These are phyloP conservation scores for Sericinus montela DNA, from an alignment of 2,888 invertebrate genomes.

Conservation along the genomic window DNA sequence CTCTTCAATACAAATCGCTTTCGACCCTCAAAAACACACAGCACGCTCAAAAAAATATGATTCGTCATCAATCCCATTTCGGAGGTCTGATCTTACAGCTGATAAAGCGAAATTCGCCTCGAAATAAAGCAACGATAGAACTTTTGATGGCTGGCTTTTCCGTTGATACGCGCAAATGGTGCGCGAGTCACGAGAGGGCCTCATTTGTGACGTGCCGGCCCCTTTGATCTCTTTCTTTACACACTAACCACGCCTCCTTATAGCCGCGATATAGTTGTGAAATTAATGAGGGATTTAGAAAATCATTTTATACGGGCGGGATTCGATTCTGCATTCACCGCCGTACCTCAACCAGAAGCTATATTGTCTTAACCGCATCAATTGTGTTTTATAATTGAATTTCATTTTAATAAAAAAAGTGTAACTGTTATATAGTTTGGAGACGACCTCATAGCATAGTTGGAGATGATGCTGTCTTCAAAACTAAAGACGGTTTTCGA, in stretches of 20 bases:
- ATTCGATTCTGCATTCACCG: too few species aligned
- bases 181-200: conserved; percentile 26
- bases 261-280: too few species aligned
- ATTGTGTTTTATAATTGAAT: too few species aligned
- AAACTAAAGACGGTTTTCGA: too few species aligned
- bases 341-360: too few species aligned
- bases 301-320: too few species aligned
- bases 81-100: conserved; percentile 22
- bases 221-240: conserved; percentile 20
- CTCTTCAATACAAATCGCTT: not conserved
- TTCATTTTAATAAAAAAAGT: too few species aligned
- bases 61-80: conserved; percentile 32
- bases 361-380: too few species aligned
- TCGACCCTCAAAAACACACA: conserved; percentile 2
- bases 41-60: conserved; percentile 25
- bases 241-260: conserved; percentile 16
- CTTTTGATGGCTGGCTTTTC: conserved; percentile 25
- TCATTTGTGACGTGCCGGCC: conserved; percentile 22
- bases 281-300: too few species aligned
- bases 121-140: conserved; percentile 27
- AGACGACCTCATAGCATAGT: too few species aligned
- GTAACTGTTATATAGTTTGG: too few species aligned
- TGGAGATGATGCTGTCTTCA: too few species aligned
- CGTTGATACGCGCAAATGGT: conserved; percentile 24
- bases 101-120: conserved; percentile 26